Evolutionary conservation across 2,797 vertebrate genomes (phyloP).

Genomic region (Nyctibius grandis): DNA sequence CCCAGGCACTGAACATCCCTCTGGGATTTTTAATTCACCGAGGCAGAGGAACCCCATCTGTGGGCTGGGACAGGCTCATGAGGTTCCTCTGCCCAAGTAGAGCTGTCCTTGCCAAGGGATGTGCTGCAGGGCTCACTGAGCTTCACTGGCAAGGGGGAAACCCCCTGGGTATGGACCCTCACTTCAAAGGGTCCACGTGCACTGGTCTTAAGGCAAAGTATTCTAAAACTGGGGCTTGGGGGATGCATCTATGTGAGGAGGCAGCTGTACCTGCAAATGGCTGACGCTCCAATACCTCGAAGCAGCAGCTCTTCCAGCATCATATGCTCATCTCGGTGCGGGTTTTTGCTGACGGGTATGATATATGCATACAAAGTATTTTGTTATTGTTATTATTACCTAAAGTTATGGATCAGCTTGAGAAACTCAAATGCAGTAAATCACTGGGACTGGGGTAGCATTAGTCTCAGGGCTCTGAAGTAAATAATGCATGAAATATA

Average conservation of each 20-base stretch:
- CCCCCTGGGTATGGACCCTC: accelerated
- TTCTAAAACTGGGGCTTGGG: background rate
- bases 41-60: background rate
- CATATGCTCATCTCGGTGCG: background rate
- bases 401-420: conserved; percentile 63
- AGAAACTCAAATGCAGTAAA: conserved; percentile 58
- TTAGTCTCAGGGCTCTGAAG: conserved; percentile 56
- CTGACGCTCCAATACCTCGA: accelerated
- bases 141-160: background rate
- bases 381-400: conserved; percentile 60
- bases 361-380: conserved; percentile 53
- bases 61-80: background rate
- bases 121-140: background rate
- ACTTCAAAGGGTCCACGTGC: accelerated
- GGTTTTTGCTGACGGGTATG: conserved; percentile 38
- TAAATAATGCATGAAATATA: conserved; percentile 64
- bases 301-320: background rate
- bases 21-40: background rate
- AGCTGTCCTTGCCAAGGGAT: background rate
- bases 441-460: conserved; percentile 38
- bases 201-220: background rate
- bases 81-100: background rate
- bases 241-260: accelerated
- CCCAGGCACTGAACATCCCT: background rate
- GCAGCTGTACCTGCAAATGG: background rate